Evolutionary conservation across 2,888 invertebrate species (phyloP), one percentile per base, ranked within the genome.

Genomic region (Noctua comes): DNA sequence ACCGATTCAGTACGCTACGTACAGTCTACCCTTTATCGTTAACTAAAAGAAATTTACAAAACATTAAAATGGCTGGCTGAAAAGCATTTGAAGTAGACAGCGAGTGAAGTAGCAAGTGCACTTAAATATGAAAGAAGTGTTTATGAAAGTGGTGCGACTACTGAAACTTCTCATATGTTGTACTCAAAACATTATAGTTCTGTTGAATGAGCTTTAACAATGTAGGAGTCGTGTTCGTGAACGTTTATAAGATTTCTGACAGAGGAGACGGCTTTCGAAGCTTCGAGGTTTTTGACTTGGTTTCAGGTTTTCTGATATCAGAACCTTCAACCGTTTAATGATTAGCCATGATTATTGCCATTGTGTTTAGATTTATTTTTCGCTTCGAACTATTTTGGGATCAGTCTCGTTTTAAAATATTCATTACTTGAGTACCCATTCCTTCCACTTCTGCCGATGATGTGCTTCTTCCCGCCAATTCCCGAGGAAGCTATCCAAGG

Each of bases 61-160:
- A 76, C 74, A 80, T 76, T 72, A 72, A 80, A 83, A 85, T 68
- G 46, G 68, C 57, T 21, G 66, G 75, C 73, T 73, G 59, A 66
- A 78, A 81, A 66, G 73, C 66, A 57, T 85, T 87, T 79, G 62
- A 79, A 82, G 65, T 43, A 68, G 48, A 68, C 57, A 76, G 21
- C 51, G 68, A 27, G 68, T 62, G 73, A 76, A 87, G 72, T 76
- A 78, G 68, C 73, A 73, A 85, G 79, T 85, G 88, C 89, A 89
- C 86, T 86, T 83, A 79, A 76, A 83, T 77, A 82, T 77, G 65
- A 89, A 88, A 87, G 76, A 85, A 80, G 64, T 87, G 80, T 84
- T 79, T 87, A 77, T 85, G 48, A 85, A 84, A 85, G 69, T 87
- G 85, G 78, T 77, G 88, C 66, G 83, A 76, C 78, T 76, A 82